Base-by-base conservation (phyloP, 2,888 invertebrate species). In the Acanthosepion esculentum region DNA sequence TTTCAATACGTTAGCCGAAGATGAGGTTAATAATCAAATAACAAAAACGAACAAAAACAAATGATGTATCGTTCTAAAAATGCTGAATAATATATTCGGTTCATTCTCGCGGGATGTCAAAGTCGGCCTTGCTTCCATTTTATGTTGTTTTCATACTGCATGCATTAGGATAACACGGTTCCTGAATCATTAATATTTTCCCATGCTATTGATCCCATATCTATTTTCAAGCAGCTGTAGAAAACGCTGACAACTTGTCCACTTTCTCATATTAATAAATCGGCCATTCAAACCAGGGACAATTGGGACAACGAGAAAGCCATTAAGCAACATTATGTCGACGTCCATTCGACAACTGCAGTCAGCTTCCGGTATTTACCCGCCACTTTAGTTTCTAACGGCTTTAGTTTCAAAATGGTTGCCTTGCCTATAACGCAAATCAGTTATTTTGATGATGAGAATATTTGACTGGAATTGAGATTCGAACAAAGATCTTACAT, bases 211-310 rank as follows among this genome's bases (percentile, higher is more conserved):
- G 29, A 78, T 78, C 78, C 78, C n/a, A 78, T n/a, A 15, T 78
- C 78, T 78, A 78, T 78, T 78, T 78, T 78, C 78, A n/a, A 78
- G 18, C 78, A 78, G 78, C 78, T n/a, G 78, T 78, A 78, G n/a
- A 10, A 29, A 78, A n/a, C 78, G n/a, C n/a, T 78, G 78, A 78
- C n/a, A 78, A 78, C 78, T 78, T 78, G 78, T 78, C n/a, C 78
- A 29, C n/a, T 78, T 78, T 78, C n/a, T n/a, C 78, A 78, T 78
- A 78, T 78, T n/a, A 78, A 78, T 78, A n/a, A 78, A 78, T 78
- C 78, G 78, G n/a, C n/a, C 78, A 78, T 78, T 78, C n/a, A 78
- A 78, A 78, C 78, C 29, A 78, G 78, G n/a, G 78, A 78, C 78
- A 78, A 78, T 78, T n/a, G 78, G 29, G 10, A 8, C n/a, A n/a